phyloP scores from a whole-genome alignment of 2,888 invertebrate species.

The Melinaea menophilus region DNA sequence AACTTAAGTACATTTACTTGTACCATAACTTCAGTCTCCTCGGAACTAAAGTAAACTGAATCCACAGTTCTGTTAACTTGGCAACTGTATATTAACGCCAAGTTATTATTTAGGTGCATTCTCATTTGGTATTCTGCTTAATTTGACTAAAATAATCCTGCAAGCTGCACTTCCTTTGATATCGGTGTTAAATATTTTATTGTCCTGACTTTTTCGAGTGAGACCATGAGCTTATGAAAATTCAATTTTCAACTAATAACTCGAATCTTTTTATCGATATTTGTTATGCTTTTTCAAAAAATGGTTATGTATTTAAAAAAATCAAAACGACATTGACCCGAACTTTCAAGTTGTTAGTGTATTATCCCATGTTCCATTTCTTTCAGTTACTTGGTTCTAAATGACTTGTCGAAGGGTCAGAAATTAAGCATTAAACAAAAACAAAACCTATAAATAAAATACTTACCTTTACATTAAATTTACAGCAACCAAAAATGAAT shows the following conservation, averaged over 20 bases:
- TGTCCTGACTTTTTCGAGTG: neutral
- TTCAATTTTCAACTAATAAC: neutral
- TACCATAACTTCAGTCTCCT: slow-evolving; percentile 7
- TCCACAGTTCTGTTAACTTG: slow-evolving; percentile 20
- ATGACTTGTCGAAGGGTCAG: too few relatives aligned
- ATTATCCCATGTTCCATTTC: too few relatives aligned
- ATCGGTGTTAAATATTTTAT: slow-evolving; percentile 8
- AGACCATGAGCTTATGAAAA: neutral
- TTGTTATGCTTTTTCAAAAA: too few relatives aligned
- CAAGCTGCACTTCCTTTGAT: slow-evolving; percentile 7
- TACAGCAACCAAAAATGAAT: slow-evolving; percentile 12
- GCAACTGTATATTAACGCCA: slow-evolving; percentile 17
- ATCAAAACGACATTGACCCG: too few relatives aligned
- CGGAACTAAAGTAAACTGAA: slow-evolving; percentile 5
- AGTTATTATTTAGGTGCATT: slow-evolving; percentile 21
- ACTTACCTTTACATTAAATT: slow-evolving; percentile 21
- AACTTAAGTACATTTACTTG: slow-evolving; percentile 8
- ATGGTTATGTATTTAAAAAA: too few relatives aligned
- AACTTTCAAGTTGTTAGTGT: too few relatives aligned
- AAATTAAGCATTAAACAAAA: neutral
- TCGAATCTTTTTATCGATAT: neutral
- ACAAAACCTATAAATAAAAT: neutral
- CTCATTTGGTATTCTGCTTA: slow-evolving; percentile 10
- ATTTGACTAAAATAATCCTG: slow-evolving; percentile 6
- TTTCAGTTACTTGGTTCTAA: too few relatives aligned